Conservation (phyloP, 92 coral and sea anemone genomes). For the Zoanthus sociatus region DNA sequence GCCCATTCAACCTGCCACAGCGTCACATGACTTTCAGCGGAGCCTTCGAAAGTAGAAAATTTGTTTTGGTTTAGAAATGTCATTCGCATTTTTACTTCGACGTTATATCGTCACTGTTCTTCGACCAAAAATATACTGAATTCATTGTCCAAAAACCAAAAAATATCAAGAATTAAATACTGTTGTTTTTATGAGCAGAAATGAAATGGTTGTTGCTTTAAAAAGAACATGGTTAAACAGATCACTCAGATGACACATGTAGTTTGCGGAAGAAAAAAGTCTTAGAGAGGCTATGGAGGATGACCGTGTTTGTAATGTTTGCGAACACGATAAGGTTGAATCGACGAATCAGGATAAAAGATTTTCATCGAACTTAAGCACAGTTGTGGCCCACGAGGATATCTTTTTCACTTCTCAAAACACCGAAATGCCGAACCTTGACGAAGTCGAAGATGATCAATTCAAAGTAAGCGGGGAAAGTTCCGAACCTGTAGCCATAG, state of each 20-base stretch:
- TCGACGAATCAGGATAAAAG: background rate
- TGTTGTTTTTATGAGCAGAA: background rate
- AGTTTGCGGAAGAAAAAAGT: background rate
- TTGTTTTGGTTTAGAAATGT: slow-evolving; percentile 36
- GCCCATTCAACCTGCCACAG: slow-evolving; percentile 66
- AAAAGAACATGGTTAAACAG: background rate
- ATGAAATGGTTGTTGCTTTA: background rate
- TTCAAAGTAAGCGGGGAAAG: background rate
- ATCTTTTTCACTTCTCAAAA: slow-evolving; percentile 24
- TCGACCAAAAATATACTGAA: slow-evolving; percentile 1
- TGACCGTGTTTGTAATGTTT: slow-evolving; percentile 22
- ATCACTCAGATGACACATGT: background rate
- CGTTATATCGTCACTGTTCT: background rate
- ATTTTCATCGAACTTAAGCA: background rate
- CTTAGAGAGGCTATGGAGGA: slow-evolving; percentile 21
- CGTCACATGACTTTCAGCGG: slow-evolving; percentile 57
- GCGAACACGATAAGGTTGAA: slow-evolving; percentile 20
- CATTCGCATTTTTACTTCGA: slow-evolving; percentile 30
- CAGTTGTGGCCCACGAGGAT: slow-evolving; percentile 23
- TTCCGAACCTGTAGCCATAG: slow-evolving; percentile 8
- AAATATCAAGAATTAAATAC: background rate
- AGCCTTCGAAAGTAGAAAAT: slow-evolving; percentile 22
- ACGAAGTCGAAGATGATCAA: slow-evolving; percentile 23
- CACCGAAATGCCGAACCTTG: slow-evolving; percentile 21
- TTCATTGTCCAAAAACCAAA: slow-evolving; percentile 8